Evolutionary conservation across 2,888 invertebrate species (phyloP).

Genomic region (Bruchidius siliquastri): DNA sequence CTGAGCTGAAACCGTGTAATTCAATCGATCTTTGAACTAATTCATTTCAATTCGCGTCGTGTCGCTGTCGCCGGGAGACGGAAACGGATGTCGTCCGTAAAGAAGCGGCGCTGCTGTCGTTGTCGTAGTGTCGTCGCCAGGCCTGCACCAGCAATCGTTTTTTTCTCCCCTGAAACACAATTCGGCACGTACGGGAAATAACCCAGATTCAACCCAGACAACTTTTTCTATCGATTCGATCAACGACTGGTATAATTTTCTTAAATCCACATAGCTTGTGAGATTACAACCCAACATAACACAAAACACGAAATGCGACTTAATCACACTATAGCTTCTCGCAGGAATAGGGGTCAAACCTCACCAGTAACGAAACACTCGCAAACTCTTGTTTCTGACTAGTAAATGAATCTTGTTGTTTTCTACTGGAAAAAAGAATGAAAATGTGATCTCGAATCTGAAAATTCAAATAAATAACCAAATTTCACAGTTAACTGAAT

Average conservation of each 20-base stretch:
- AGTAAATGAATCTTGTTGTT: no score
- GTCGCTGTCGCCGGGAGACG: not conserved
- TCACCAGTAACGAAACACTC: no score
- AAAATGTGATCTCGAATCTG: no score
- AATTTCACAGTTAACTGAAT: no score
- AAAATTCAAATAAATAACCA: no score
- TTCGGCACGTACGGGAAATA: slow-evolving; percentile 12
- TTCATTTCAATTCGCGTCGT: not conserved
- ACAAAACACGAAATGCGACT: no score
- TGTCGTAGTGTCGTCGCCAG: not conserved
- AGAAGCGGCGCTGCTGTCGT: not conserved
- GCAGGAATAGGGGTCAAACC: no score
- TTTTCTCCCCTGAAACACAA: slow-evolving; percentile 10
- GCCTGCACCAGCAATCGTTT: not conserved
- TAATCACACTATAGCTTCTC: no score
- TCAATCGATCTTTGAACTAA: not conserved
- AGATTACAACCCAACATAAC: no score
- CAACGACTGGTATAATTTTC: not conserved
- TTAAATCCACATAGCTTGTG: slow-evolving; percentile 6
- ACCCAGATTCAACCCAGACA: slow-evolving; percentile 4
- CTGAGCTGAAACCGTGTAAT: not conserved
- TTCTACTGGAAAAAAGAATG: no score
- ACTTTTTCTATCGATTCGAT: slow-evolving; percentile 7
- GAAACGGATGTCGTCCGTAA: not conserved
- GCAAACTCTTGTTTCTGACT: no score